Evolutionary conservation across 2,888 invertebrate species (phyloP).

Genomic region (Parascotia fuliginaria): DNA sequence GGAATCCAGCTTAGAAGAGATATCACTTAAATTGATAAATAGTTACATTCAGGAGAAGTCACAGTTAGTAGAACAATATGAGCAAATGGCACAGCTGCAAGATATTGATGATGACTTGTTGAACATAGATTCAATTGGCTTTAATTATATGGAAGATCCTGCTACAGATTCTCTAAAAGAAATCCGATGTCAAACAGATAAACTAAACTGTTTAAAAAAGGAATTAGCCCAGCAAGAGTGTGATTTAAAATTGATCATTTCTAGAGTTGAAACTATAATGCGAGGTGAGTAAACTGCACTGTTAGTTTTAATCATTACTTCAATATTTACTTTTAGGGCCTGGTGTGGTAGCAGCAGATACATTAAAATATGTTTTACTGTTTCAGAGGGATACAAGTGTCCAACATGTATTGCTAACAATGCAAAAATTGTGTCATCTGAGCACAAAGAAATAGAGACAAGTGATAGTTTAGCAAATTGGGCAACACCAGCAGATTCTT

Average conservation of each 20-base stretch:
- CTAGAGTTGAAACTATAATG: conserved; percentile 67
- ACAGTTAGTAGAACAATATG: conserved; percentile 88
- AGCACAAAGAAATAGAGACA: conserved; percentile 81
- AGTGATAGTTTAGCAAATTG: conserved; percentile 78
- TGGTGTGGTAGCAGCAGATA: no score
- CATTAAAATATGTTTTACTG: no score
- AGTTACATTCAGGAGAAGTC: conserved; percentile 89
- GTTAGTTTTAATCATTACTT: not conserved
- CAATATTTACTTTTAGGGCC: no score
- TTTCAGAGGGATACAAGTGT: conserved; percentile 79
- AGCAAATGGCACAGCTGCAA: conserved; percentile 88
- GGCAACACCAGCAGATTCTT: conserved; percentile 79
- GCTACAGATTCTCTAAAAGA: conserved; percentile 87
- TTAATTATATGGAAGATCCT: conserved; percentile 86
- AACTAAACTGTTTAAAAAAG: conserved; percentile 87
- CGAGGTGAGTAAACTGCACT: conserved; percentile 52
- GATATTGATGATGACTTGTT: conserved; percentile 78
- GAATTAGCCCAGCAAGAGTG: conserved; percentile 87
- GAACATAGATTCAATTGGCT: conserved; percentile 87
- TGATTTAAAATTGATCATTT: conserved; percentile 82
- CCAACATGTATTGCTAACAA: conserved; percentile 67
- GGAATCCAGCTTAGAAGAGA: conserved; percentile 91
- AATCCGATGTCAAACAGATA: conserved; percentile 87
- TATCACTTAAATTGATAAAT: conserved; percentile 89
- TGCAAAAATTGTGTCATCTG: conserved; percentile 61